These are phyloP conservation scores for Fragum whitleyi DNA, from an alignment of 2,888 invertebrate species.

Conservation along the genomic window DNA sequence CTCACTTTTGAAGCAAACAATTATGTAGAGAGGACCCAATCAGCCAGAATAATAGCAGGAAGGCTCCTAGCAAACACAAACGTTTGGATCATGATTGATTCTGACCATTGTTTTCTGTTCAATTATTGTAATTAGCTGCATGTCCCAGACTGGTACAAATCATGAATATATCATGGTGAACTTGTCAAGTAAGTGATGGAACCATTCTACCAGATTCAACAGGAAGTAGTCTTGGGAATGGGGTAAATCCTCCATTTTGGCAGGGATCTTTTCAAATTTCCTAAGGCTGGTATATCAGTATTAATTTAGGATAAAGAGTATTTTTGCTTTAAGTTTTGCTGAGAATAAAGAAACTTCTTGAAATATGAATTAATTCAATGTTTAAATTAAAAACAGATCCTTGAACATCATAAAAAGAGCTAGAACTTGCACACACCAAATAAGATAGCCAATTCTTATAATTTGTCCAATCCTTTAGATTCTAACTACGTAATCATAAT, in stretches of 20 bases:
- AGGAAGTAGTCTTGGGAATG: conserved; percentile 54
- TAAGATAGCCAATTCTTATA: too few species aligned
- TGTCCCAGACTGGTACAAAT: conserved; percentile 27
- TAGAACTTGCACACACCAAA: too few species aligned
- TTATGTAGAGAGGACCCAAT: not conserved
- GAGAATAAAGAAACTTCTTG: too few species aligned
- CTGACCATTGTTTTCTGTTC: conserved; percentile 26
- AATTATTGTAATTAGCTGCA: conserved; percentile 38
- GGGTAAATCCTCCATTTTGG: not conserved
- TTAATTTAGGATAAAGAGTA: too few species aligned
- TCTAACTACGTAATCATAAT: too few species aligned
- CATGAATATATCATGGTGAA: conserved; percentile 21
- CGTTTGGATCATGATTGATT: not conserved
- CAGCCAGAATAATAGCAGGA: not conserved
- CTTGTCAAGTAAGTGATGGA: conserved; percentile 22
- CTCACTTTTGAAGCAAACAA: not conserved
- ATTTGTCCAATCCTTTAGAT: too few species aligned
- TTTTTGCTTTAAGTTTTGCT: too few species aligned
- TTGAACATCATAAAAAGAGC: too few species aligned
- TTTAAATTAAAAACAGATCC: too few species aligned
- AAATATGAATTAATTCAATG: too few species aligned
- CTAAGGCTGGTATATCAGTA: too few species aligned
- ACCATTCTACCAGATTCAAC: conserved; percentile 42
- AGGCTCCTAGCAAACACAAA: conserved; percentile 11
- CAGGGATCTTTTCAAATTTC: too few species aligned